Evolutionary conservation across 1,140 invertebrate genomes (phyloP), one percentile per base, ranked within the genome.

Genomic region (Heliconius congener): DNA sequence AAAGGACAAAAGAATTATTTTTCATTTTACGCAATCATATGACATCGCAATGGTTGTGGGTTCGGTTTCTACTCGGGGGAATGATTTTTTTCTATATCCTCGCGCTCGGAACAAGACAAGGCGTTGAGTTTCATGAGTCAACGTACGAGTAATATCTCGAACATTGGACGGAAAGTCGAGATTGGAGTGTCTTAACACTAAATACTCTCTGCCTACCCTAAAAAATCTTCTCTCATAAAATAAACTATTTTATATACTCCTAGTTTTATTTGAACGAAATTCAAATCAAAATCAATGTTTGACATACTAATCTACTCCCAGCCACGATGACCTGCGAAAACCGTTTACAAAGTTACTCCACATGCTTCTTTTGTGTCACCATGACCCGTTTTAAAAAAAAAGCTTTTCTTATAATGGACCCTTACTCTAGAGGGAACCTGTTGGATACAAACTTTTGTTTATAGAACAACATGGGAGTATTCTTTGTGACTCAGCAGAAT

Each of bases 401-500:
- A 23, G 16, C 8, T 3, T 30, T 66, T 66, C 60, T 66, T 66
- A 66, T 30, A 30, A 66, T 66, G 27, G 27, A 66, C 27, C 13
- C 13, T 27, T 66, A 66, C 4, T 23, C 57, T 23, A 60, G 27
- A 66, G 60, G 23, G 60, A 66, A 66, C 60, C 23, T 66, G 60
- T 66, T 30, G 4, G 60, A 66, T 66, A 66, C 60, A 66, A 66
- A 30, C 0, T 27, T 27, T 66, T 18, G 27, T 66, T 16, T 27
- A 66, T 66, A 66, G 13, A 66, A 66, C 60, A 66, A 66, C 60
- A 18, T 18, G 16, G 60, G 27, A 27, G 27, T 66, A 30, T 66
- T 66, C 60, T 66, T 30, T 66, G 3, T 66, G 60, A 66, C 27
- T 66, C 60, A 66, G 27, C 60, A 66, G 60, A 60, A 60, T 23